Percentiles rank a stretch among this genome's conserved stretches.
Evolutionary conservation across 2,113 vertebrate genomes (phyloP).

Genomic region (Apteryx mantelli): DNA sequence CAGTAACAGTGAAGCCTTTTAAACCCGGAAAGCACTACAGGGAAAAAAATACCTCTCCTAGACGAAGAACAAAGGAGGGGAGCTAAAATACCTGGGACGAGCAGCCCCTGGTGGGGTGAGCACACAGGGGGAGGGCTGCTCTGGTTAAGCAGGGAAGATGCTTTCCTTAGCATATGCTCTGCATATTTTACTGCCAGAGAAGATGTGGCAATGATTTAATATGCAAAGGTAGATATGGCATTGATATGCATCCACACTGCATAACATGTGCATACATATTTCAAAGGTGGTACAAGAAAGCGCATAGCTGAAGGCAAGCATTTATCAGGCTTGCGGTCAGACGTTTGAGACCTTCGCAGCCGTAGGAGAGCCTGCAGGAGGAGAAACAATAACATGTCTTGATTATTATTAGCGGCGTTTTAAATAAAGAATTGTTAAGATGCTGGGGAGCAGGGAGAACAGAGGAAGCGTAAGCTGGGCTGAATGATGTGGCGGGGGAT

Average conservation of each 20-base stretch:
- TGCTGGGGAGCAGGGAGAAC: not conserved
- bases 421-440: not conserved
- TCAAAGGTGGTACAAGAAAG: slow-evolving; percentile 55
- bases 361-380: slow-evolving; percentile 34
- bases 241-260: slow-evolving; percentile 74
- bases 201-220: slow-evolving; percentile 75
- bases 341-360: slow-evolving; percentile 43
- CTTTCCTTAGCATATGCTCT: slow-evolving; percentile 74
- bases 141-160: slow-evolving; percentile 42
- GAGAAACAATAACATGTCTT: not conserved
- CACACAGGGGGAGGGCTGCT: not conserved
- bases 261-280: slow-evolving; percentile 73
- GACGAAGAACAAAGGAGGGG: slow-evolving; percentile 56
- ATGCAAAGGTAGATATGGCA: slow-evolving; percentile 77
- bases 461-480: accelerated
- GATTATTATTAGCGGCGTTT: not conserved
- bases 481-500: not conserved
- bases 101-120: not conserved
- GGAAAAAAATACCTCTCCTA: not conserved
- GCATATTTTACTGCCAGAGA: slow-evolving; percentile 77
- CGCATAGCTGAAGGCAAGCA: slow-evolving; percentile 19
- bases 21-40: not conserved
- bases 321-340: slow-evolving; percentile 54
- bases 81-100: slow-evolving; percentile 49
- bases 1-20: not conserved